Percentiles rank a stretch among this genome's conserved stretches.
phyloP scores from a whole-genome alignment of 2,113 vertebrate species.

The Jaculus jaculus region DNA sequence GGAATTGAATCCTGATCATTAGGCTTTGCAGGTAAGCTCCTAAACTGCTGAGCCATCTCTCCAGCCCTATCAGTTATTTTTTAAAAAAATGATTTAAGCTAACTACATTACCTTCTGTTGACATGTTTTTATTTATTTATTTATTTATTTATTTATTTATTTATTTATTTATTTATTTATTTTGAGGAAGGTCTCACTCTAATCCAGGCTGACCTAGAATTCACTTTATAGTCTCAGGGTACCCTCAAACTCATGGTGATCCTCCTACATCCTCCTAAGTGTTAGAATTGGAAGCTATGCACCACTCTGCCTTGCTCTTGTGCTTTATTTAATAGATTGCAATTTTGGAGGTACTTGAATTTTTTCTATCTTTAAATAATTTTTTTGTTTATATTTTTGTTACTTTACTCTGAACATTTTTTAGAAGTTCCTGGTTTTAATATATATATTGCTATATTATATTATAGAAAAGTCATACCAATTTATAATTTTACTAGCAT shows the following conservation, averaged over 20 bases:
- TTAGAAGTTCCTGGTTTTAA: not conserved
- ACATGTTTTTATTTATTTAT: not conserved
- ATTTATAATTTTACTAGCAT: not conserved
- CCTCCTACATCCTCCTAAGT: too few species aligned
- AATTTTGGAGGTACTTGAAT: not conserved
- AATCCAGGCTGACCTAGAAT: too few species aligned
- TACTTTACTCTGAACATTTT: not conserved
- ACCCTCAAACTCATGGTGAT: too few species aligned
- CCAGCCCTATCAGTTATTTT: not conserved
- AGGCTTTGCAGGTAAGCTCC: too few species aligned
- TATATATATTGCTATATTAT: constrained; percentile 21
- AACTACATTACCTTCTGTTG: not conserved
- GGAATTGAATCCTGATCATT: too few species aligned
- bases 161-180: not conserved
- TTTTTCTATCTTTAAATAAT: constrained; percentile 12
- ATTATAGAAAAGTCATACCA: not conserved
- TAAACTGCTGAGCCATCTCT: too few species aligned
- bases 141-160: not conserved
- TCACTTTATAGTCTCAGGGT: too few species aligned
- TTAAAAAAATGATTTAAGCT: constrained; percentile 29
- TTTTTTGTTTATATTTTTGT: not conserved
- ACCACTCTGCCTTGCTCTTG: too few species aligned
- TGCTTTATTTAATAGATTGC: not conserved
- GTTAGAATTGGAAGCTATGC: too few species aligned
- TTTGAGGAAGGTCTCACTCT: too few species aligned